Base-by-base conservation (phyloP, 1,140 invertebrate genomes). In the Amyelois transitella region DNA sequence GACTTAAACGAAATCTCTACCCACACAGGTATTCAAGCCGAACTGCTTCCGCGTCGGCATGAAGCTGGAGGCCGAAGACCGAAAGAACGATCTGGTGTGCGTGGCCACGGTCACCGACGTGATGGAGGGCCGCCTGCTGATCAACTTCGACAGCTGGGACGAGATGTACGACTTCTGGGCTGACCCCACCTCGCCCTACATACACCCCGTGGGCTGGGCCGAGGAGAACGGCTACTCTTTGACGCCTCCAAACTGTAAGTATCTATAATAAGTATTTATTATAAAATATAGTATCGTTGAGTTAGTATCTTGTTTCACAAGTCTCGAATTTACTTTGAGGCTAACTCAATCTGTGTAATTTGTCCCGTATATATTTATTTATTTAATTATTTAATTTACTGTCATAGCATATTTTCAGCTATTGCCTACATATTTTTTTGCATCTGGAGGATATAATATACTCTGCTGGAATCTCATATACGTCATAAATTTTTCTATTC, bases 121-220 rank as follows among this genome's bases (percentile, higher is more conserved):
- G 53, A 91, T 98, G 86, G 94, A 96, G 64, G 93, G 94, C 64
- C 89, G 96, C 22, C 92, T 99, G 69, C 92, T 97, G 1, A 92
- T 99, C 47, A 97, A 97, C 84, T 99, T 98, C 88, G 97, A 98
- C 90, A 96, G 95, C 64, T 98, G 97, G 96, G 94, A 96, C 73
- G 94, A 96, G 73, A 93, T 94, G 63, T 98, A 97, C 80, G 97
- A 99, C 89, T 97, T 96, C 80, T 99, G 97, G 97, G 92, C 95
- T 45, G 94, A 97, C 73, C 92, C 94, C 0, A 93, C 92, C 25
- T 98, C 96, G 0, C 96, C 96, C 0, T 96, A 96, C 74, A 97
- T 99, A 53, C 96, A 98, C 90, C 96, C 96, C 4, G 93, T 98
- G 10, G 96, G 96, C 49, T 98, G 96, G 96, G 97, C 96, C 76